These are phyloP conservation scores for Drosophila jambulina DNA, from an alignment of 1,140 invertebrate species.

Conservation along the genomic window DNA sequence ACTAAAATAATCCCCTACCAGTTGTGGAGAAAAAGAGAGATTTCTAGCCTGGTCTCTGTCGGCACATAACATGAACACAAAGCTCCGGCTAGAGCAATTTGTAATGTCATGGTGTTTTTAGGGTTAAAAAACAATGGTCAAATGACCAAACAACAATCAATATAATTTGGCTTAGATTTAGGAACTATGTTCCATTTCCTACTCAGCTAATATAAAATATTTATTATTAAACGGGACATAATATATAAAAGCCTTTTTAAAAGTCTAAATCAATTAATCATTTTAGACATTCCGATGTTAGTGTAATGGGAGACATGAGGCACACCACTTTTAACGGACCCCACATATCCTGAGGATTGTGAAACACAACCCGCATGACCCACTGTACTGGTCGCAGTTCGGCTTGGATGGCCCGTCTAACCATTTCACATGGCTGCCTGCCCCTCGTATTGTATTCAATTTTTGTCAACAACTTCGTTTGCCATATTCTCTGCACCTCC, in stretches of 20 bases:
- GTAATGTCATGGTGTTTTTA: not conserved
- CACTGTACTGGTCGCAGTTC: conserved; percentile 33
- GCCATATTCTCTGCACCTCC: conserved; percentile 16
- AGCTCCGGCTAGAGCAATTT: not conserved
- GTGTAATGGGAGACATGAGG: not conserved
- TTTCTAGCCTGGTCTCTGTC: too few species aligned
- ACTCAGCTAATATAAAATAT: not conserved
- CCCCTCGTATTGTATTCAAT: conserved; percentile 76
- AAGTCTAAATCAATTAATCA: not conserved
- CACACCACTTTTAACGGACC: not conserved
- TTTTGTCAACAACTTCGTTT: conserved; percentile 74
- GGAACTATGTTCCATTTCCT: not conserved
- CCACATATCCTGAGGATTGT: not conserved
- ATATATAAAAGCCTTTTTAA: not conserved
- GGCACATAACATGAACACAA: not conserved
- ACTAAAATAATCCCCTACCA: not conserved
- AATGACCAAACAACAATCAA: not conserved
- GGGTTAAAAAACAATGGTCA: not conserved
- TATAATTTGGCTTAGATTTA: not conserved
- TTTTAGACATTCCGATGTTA: not conserved
- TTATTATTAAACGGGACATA: not conserved
- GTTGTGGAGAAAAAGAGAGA: too few species aligned
- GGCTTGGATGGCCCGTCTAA: conserved; percentile 32
- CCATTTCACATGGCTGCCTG: conserved; percentile 34
- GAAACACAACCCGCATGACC: not conserved